phyloP scores from a whole-genome alignment of 2,888 invertebrate genomes.

The Odontomyia ornata region DNA sequence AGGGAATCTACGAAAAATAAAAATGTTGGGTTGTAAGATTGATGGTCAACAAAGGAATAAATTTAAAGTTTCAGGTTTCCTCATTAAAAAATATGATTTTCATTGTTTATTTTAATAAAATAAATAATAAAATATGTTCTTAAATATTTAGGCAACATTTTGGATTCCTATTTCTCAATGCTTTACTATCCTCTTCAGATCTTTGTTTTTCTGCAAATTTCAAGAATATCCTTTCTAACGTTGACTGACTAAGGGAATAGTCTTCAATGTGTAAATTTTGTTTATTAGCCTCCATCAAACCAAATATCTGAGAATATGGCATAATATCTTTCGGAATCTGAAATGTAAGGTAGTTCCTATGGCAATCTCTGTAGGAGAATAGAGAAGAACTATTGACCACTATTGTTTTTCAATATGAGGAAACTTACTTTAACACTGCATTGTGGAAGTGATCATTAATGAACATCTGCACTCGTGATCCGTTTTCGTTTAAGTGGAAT shows the following conservation, averaged over 20 bases:
- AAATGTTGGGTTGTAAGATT: too few species aligned
- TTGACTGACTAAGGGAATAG: constrained; percentile 79
- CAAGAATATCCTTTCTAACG: too few species aligned
- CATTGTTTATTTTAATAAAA: too few species aligned
- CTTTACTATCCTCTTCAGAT: constrained; percentile 1
- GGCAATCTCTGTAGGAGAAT: constrained; percentile 72
- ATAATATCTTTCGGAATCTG: constrained; percentile 54
- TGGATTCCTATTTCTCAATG: neutral
- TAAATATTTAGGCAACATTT: too few species aligned
- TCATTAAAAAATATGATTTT: too few species aligned
- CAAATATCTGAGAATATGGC: constrained; percentile 71
- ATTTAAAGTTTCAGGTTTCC: too few species aligned
- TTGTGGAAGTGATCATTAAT: constrained; percentile 11
- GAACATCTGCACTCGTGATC: constrained; percentile 6
- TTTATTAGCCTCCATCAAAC: constrained; percentile 78
- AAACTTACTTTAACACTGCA: too few species aligned
- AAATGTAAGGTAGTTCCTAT: too few species aligned
- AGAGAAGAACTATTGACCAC: constrained; percentile 48
- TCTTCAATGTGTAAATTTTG: constrained; percentile 75
- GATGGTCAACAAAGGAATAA: too few species aligned
- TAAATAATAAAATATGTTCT: too few species aligned
- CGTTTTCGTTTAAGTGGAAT: constrained; percentile 45
- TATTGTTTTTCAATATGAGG: neutral
- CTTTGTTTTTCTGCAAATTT: constrained; percentile 71
- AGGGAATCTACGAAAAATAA: too few species aligned